Evolutionary conservation across 2,797 vertebrate species (phyloP), one percentile per base, ranked within the genome.

Genomic region (Ctenochaetus hawaiiensis): DNA sequence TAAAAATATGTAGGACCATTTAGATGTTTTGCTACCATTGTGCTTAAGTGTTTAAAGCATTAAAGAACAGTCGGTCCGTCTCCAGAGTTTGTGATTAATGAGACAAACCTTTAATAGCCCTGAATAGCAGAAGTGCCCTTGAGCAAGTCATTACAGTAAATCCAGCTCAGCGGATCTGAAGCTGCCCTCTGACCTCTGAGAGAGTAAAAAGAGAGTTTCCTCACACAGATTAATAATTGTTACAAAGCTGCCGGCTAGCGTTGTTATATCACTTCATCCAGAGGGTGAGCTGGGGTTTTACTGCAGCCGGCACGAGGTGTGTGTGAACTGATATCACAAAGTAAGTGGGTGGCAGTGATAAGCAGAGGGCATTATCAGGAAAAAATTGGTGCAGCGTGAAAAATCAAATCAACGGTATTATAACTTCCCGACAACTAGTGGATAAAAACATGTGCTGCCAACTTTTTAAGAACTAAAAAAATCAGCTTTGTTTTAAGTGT

Each of bases 121-220:
- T 45, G 43, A 75, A 44, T 39, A 6, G 14, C 53, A 77, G 43
- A 76, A 52, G 63, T 52, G 44, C 43, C 69, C 53, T 70, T 77
- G 56, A 81, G 69, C 72, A 52, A 62, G 53, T 66, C 41, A 67
- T 78, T 77, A 57, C 20, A 39, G 13, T 66, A 51, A 75, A 83
- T 75, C 72, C 52, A 80, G 59, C 43, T 48, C 47, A 30, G 26
- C 16, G 51, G 39, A 79, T 76, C 14, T 68, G 16, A 78, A 49
- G 62, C 39, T 51, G 45, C 44, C 58, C 30, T 75, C 44, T 77
- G 57, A 78, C 64, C 65, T 70, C 61, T n/a, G 18, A 62, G 39
- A 63, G 62, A 61, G 47, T 68, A 16, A 41, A 75, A 61, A 59
- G 49, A 52, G 8, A 57, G 51, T 75, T 70, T 76, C 60, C 47